A percentile compares a stretch with the other conserved stretches of the same genome.
Evolutionary conservation across 1,140 invertebrate species (phyloP).

Genomic region (Drosophila albomicans): DNA sequence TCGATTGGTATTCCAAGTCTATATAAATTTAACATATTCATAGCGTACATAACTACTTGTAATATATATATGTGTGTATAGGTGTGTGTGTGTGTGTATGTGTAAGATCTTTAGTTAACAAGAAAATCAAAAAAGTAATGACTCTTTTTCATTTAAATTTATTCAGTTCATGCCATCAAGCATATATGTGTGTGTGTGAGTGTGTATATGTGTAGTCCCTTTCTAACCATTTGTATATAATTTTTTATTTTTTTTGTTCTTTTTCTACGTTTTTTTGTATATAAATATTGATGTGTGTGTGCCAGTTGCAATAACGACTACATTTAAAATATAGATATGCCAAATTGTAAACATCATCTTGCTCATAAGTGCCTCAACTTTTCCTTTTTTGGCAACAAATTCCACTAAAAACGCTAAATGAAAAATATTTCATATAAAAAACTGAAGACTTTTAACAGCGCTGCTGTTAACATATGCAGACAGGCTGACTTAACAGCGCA

Average conservation of each 20-base stretch:
- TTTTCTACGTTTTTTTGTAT: constrained; percentile 55
- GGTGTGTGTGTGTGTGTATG: constrained; percentile 22
- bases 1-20: constrained; percentile 51
- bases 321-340: constrained; percentile 17
- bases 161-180: constrained; percentile 76
- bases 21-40: constrained; percentile 48
- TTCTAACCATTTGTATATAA: constrained; percentile 32
- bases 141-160: constrained; percentile 70
- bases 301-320: constrained; percentile 18
- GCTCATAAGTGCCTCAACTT: constrained; percentile 34
- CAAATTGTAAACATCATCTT: constrained; percentile 27
- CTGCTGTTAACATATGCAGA: constrained; percentile 29
- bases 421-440: constrained; percentile 33
- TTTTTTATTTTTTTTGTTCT: constrained; percentile 46
- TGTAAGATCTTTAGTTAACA: constrained; percentile 53
- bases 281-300: constrained; percentile 33
- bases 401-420: constrained; percentile 59
- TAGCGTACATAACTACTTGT: constrained; percentile 36
- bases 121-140: constrained; percentile 58
- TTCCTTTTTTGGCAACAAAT: constrained; percentile 49
- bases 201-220: constrained; percentile 50
- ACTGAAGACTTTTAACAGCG: constrained; percentile 35
- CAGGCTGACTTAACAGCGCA: constrained; percentile 29
- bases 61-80: constrained; percentile 27
- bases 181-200: constrained; percentile 57